Conservation (phyloP, 2,888 invertebrate genomes). For the Horisme vitalbata region DNA sequence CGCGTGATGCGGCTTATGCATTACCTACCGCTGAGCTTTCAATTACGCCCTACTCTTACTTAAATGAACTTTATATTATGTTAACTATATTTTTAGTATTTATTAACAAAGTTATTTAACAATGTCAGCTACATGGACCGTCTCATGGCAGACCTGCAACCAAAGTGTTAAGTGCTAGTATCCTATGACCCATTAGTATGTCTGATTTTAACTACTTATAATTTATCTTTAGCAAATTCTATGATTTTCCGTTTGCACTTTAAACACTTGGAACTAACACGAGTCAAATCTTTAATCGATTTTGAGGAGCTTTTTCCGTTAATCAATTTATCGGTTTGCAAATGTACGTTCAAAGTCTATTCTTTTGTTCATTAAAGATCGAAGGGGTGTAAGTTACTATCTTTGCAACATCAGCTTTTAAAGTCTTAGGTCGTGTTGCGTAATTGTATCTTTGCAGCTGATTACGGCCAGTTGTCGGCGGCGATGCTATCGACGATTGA, state of each 20-base stretch:
- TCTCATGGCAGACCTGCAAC: too few relatives aligned
- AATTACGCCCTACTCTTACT: constrained; percentile 33
- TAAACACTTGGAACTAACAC: constrained; percentile 1
- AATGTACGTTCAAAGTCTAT: not conserved
- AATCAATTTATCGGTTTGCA: not conserved
- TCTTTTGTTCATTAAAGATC: not conserved
- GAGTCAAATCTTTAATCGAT: constrained; percentile 1
- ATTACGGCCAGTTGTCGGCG: constrained; percentile 56
- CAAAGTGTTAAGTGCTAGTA: too few relatives aligned
- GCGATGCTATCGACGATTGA: constrained; percentile 79
- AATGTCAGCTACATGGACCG: too few relatives aligned
- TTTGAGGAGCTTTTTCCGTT: constrained; percentile 1
- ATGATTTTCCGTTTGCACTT: not conserved
- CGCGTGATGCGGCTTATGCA: constrained; percentile 69
- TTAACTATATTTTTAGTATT: too few relatives aligned
- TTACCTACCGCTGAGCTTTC: constrained; percentile 61
- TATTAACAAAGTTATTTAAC: too few relatives aligned
- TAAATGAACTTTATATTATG: too few relatives aligned
- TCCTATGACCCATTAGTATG: too few relatives aligned
- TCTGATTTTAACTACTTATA: too few relatives aligned
- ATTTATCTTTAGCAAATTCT: not conserved
- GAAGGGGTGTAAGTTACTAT: not conserved
- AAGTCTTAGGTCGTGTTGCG: constrained; percentile 46
- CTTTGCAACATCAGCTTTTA: constrained; percentile 2
- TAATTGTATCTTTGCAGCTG: constrained; percentile 64